phyloP scores from a whole-genome alignment of 2,888 invertebrate species.

The Ornithoptera alexandrae region DNA sequence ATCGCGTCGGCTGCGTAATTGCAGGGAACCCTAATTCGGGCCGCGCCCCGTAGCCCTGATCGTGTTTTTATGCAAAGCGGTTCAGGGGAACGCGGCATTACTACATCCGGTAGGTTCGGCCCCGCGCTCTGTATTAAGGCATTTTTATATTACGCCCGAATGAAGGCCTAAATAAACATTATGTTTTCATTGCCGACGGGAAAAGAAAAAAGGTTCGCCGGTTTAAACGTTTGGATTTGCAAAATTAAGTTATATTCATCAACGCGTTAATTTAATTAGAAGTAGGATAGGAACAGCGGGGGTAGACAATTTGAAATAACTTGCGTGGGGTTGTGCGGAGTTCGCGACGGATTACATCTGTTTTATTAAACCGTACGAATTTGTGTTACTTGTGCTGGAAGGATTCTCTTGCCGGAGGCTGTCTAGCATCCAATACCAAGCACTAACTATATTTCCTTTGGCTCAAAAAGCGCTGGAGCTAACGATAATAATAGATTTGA shows the following conservation, averaged over 20 bases:
- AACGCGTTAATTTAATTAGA: background rate
- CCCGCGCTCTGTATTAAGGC: slow-evolving; percentile 26
- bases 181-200: slow-evolving; percentile 22
- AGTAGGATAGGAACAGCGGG: too few species aligned
- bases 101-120: slow-evolving; percentile 12
- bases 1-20: slow-evolving; percentile 27
- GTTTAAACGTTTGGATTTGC: slow-evolving; percentile 5
- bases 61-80: slow-evolving; percentile 30
- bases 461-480: too few species aligned
- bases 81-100: slow-evolving; percentile 21
- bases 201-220: too few species aligned
- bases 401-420: too few species aligned
- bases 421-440: too few species aligned
- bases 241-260: slow-evolving; percentile 11
- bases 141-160: slow-evolving; percentile 27
- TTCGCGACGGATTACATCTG: too few species aligned
- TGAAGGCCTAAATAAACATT: slow-evolving; percentile 28
- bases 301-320: too few species aligned
- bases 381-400: too few species aligned
- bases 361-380: too few species aligned
- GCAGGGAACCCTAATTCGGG: slow-evolving; percentile 27
- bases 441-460: too few species aligned
- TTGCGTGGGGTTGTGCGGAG: too few species aligned
- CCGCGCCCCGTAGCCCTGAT: slow-evolving; percentile 25
- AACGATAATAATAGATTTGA: too few species aligned